Conservation (phyloP, 1,140 invertebrate genomes). For the Mizuhopecten yessoensis region DNA sequence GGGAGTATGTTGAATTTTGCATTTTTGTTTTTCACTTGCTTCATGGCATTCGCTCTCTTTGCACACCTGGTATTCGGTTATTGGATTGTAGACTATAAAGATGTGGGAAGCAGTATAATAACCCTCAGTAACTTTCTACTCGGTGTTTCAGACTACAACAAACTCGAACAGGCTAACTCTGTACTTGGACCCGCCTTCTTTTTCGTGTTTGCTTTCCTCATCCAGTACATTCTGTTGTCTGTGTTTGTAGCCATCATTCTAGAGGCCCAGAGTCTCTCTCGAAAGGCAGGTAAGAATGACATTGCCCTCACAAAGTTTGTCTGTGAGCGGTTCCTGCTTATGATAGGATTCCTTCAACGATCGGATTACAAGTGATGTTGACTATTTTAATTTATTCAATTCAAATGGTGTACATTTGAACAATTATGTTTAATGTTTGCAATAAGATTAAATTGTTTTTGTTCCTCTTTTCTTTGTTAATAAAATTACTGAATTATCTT, state of each 20-base stretch:
- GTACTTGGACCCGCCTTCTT: slow-evolving; percentile 68
- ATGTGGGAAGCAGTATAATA: slow-evolving; percentile 50
- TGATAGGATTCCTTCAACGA: background rate
- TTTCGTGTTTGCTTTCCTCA: slow-evolving; percentile 63
- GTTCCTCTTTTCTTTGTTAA: no score
- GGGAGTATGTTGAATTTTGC: slow-evolving; percentile 55
- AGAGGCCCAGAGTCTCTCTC: background rate
- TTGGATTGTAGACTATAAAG: slow-evolving; percentile 55
- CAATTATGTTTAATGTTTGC: no score
- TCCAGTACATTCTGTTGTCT: slow-evolving; percentile 62
- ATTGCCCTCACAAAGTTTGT: background rate
- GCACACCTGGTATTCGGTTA: slow-evolving; percentile 63
- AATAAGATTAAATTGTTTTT: no score
- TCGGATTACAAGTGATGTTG: background rate
- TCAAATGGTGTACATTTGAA: no score
- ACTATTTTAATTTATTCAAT: no score
- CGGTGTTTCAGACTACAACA: slow-evolving; percentile 65
- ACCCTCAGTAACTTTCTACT: slow-evolving; percentile 67
- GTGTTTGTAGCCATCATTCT: slow-evolving; percentile 65
- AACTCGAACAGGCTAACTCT: slow-evolving; percentile 51
- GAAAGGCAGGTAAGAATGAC: background rate
- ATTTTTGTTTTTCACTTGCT: slow-evolving; percentile 53
- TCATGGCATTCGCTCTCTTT: slow-evolving; percentile 64
- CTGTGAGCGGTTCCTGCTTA: background rate
- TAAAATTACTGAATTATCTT: no score